Evolutionary conservation across 2,888 invertebrate species (phyloP), one percentile per base, ranked within the genome.

Genomic region (Agonopterix alstromeriana): DNA sequence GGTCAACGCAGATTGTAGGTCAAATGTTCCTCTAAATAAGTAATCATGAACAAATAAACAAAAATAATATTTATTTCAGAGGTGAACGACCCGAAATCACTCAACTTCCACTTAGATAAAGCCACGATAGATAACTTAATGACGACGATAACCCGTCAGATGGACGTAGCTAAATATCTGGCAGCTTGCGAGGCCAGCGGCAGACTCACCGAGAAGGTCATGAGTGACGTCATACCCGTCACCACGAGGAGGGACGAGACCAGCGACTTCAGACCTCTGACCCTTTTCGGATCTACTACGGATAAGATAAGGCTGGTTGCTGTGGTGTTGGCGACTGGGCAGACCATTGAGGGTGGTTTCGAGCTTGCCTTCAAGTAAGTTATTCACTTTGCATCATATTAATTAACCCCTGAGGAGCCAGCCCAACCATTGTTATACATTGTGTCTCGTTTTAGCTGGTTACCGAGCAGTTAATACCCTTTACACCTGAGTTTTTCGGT

Each of bases 81-180:
- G 68, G 68, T 80, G 43, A 80, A 88, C 50, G 83, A 90, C 50
- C 77, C 89, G 12, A 88, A 90, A 55, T 88, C 91, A 0, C 84
- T 94, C 42, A 91, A 93, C 7, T 92, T 95, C 89, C 92, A 93
- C 74, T 86, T 95, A 68, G 93, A 93, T 73, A 90, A 91, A 17
- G 87, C 90, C 53, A 92, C 93, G n/a, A 91, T 95, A 56, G 93
- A 93, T 71, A 93, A 92, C 57, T 93, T 96, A 56, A 93, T 97
- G 58, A 93, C 93, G 49, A 94, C 94, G 0, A 93, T 97, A 55
- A 90, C 91, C 4, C 86, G 94, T n/a, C 97, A 97, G 74, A 92
- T 94, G 60, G 96, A 97, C 62, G 90, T 96, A 0, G 92, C 93
- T 0, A 93, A 94, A 60, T 95, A 93, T 71, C 74, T 96, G 12